Conservation (phyloP, 2,113 vertebrate species). For the Protomyctophum bolini region DNA sequence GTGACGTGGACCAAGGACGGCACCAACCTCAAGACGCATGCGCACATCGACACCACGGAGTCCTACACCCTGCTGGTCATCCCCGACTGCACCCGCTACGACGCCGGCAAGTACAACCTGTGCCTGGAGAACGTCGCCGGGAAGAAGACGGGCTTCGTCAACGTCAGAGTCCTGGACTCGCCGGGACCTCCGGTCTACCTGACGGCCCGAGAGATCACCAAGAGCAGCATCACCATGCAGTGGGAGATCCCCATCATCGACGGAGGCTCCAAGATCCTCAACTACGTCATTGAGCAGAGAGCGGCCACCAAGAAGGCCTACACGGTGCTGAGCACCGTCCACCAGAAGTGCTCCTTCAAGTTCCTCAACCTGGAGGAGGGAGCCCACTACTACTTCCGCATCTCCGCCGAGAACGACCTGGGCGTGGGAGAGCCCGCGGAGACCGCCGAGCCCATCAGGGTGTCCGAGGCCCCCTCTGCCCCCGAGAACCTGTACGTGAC, state of each 20-base stretch:
- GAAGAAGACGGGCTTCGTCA: constrained; percentile 96
- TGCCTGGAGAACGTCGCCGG: constrained; percentile 95
- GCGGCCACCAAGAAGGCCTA: constrained; percentile 95
- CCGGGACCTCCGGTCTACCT: constrained; percentile 95
- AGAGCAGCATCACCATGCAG: constrained; percentile 91
- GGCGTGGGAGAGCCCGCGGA: constrained; percentile 94
- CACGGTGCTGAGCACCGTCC: constrained; percentile 86
- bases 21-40: constrained; percentile 86
- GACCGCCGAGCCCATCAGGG: constrained; percentile 90
- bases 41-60: constrained; percentile 94
- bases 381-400: constrained; percentile 94
- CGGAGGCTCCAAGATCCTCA: constrained; percentile 94
- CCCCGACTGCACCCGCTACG: constrained; percentile 94
- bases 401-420: constrained; percentile 95
- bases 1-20: constrained; percentile 96
- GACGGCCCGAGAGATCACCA: constrained; percentile 92
- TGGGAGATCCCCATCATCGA: constrained; percentile 99
- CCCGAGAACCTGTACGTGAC: constrained; percentile 95
- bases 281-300: constrained; percentile 95
- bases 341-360: constrained; percentile 95
- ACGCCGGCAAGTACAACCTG: constrained; percentile 95
- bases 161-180: constrained; percentile 94
- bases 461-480: constrained; percentile 90
- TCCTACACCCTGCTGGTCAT: constrained; percentile 94
- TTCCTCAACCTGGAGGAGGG: constrained; percentile 89